Base-by-base conservation (phyloP, 1,140 invertebrate genomes). In the Meloidogyne chitwoodi region DNA sequence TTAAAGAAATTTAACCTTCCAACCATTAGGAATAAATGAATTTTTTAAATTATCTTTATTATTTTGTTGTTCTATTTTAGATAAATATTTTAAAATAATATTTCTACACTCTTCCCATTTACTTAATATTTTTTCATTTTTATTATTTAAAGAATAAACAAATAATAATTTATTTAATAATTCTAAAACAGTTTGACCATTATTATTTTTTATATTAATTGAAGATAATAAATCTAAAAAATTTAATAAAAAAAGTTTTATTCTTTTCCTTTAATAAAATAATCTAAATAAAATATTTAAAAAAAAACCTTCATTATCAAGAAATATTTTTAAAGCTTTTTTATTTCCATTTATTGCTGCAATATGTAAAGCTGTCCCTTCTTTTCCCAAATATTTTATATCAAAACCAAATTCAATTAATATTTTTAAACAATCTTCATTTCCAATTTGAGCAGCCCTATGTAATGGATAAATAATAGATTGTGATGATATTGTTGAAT, bases 341-440 rank as follows among this genome's bases (percentile, higher is more conserved):
- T 93, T 91, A 89, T 97, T 96, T 68, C 94, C 94, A 88, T 92
- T 96, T 8, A 95, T 90, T 0, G 94, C 94, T 1, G 95, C 95
- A 85, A 97, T 94, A 89, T 98, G 95, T 76, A 98, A 90, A 0
- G 95, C 93, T 1, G 93, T 95, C 0, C 95, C 96, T 31, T 92
- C 91, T 68, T 91, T 91, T 1, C 94, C 96, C 79, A 93, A 89
- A 65, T 86, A 88, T 88, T 98, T 96, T 0, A 96, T 93, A 85
- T 93, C 92, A 81, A 96, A 92, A 1, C 94, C 94, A 48, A 93
- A 92, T 24, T 91, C 90, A 62, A 96, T 88, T 6, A 97, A 89
- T 0, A 92, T 90, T 80, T 92, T 91, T 38, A 96, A 93, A 19
- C 96, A 93, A 48, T 91, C 93, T 91, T 91, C 92, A 89, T 95